These are phyloP conservation scores for Picus viridis DNA, from an alignment of 2,797 vertebrate species.

Conservation along the genomic window DNA sequence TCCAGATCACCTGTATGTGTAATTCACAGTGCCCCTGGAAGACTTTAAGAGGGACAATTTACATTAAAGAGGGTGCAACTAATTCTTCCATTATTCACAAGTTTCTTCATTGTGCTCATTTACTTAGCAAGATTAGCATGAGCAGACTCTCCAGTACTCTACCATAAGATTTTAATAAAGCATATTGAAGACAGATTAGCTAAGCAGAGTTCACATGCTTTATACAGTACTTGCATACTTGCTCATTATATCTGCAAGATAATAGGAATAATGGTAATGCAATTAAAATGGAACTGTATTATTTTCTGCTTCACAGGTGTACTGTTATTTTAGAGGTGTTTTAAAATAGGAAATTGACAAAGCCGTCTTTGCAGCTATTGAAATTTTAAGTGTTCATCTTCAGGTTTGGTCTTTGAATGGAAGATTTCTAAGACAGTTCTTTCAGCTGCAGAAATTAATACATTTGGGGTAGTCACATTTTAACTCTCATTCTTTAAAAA, in stretches of 20 bases:
- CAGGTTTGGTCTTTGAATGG: neutral
- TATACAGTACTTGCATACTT: neutral
- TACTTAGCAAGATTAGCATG: neutral
- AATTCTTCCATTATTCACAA: neutral
- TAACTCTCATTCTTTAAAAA: neutral
- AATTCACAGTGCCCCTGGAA: neutral
- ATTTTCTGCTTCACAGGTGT: neutral
- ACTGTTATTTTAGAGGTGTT: neutral
- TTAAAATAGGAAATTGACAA: neutral
- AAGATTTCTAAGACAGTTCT: neutral
- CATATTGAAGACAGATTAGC: neutral
- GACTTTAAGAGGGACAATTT: neutral
- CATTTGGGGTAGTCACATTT: neutral
- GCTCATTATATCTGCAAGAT: neutral
- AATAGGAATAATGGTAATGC: neutral
- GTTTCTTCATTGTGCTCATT: neutral
- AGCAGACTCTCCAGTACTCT: neutral
- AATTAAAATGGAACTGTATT: neutral
- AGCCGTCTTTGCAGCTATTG: neutral
- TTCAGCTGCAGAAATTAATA: neutral
- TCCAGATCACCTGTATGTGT: neutral
- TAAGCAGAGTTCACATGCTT: neutral
- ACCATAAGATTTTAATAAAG: neutral
- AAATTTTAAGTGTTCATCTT: neutral
- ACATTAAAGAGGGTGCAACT: neutral